Evolutionary conservation across 2,113 vertebrate genomes (phyloP).

Genomic region (Montifringilla adamsi): DNA sequence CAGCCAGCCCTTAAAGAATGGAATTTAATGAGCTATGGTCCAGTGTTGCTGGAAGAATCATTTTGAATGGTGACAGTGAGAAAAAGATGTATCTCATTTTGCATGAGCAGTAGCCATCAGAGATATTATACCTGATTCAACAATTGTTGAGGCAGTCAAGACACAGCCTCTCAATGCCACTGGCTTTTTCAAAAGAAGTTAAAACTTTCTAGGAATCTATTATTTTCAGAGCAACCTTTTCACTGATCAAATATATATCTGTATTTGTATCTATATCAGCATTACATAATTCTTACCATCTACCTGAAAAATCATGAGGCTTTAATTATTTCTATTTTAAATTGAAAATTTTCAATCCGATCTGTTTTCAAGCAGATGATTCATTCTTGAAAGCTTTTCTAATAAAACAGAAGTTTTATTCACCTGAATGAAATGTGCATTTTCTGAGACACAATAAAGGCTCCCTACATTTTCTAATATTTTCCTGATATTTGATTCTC

Average conservation of each 20-base stretch:
- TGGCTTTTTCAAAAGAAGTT: not conserved
- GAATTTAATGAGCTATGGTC: not conserved
- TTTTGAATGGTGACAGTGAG: not conserved
- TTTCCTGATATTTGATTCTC: not conserved
- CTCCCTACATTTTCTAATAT: not conserved
- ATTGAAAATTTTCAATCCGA: not conserved
- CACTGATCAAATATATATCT: not conserved
- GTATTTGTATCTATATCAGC: not conserved
- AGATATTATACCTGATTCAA: not conserved
- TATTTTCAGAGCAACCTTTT: not conserved
- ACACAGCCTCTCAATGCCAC: not conserved
- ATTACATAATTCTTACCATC: not conserved
- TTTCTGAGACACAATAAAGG: not conserved
- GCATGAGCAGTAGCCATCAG: not conserved
- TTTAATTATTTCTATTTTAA: not conserved
- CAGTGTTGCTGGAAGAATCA: not conserved
- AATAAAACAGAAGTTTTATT: not conserved
- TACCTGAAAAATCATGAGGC: not conserved
- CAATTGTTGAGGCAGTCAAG: not conserved
- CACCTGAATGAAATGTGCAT: not conserved
- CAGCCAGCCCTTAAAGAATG: not conserved
- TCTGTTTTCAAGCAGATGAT: not conserved
- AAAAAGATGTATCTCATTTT: not conserved
- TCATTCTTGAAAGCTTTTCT: not conserved
- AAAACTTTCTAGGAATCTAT: not conserved